Base-by-base conservation (phyloP, 2,113 vertebrate genomes). In the zebrafish (Danio rerio) region DNA sequence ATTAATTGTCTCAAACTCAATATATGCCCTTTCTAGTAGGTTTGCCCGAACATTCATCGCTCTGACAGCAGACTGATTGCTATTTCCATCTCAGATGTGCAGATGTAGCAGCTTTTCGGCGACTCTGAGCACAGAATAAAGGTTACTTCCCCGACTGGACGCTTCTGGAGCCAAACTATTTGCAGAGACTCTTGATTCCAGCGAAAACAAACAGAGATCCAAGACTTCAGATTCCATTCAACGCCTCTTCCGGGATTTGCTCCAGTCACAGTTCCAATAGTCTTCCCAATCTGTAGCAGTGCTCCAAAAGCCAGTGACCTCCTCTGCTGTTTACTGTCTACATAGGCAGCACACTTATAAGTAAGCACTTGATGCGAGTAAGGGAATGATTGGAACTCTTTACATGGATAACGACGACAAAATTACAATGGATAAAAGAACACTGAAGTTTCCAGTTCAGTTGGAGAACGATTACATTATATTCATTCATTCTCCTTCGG, bases 161-260 rank as follows among this genome's bases (percentile, higher is more conserved):
- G 31, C 40, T 1, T 18, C 40, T 3, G 55, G 31, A 1, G 55
- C 55, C 72, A 75, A 75, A 75, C 53, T 59, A 47, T 59, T 13
- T 7, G 47, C 5, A 9, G 72, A 47, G 40, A 3, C 15, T 16
- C 47, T n/a, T 15, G 2, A 1, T 20, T 75, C 55, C 55, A 75
- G 72, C 7, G 6, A 45, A 59, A 47, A 69, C 65, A 66, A 58
- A 15, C 16, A 68, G 9, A 66, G 50, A 72, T 72, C 70, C 71
- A 45, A 5, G 40, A 56, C 20, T 52, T 55, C 42, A 31, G 20
- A 9, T 72, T 11, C 40, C 3, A 43, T n/a, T 74, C 16, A 6
- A 18, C 52, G 31, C 53, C 31, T n/a, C 15, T 5, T 58, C 71
- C 53, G 3, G 53, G 16, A 55, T 40, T 42, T 40, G 52, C 68